Evolutionary conservation across 2,113 vertebrate genomes (phyloP).

Genomic region (Anoplopoma fimbria): DNA sequence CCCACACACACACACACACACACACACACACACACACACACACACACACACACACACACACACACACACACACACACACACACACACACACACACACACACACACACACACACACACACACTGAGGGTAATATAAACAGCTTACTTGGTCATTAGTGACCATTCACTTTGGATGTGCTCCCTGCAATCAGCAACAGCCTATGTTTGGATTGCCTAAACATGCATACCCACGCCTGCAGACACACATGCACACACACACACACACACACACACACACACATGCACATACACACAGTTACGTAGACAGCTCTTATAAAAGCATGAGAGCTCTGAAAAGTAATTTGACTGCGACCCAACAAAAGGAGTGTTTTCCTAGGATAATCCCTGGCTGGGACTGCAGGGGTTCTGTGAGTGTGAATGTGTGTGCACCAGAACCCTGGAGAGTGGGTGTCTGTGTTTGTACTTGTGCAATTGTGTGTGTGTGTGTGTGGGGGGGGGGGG

Average conservation of each 20-base stretch:
- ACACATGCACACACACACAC: constrained; percentile 6
- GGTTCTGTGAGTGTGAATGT: constrained; percentile 47
- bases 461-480: constrained; percentile 17
- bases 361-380: constrained; percentile 81
- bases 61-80: background rate
- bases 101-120: background rate
- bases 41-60: constrained; percentile 9
- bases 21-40: constrained; percentile 6
- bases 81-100: constrained; percentile 19
- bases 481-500: constrained; percentile 3
- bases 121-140: constrained; percentile 40
- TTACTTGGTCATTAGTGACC: constrained; percentile 63
- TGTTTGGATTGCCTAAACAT: constrained; percentile 51
- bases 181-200: constrained; percentile 61
- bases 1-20: too few species aligned
- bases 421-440: constrained; percentile 29
- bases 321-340: constrained; percentile 80
- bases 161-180: constrained; percentile 55
- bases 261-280: constrained; percentile 3
- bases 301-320: constrained; percentile 77
- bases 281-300: constrained; percentile 21
- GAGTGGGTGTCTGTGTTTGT: constrained; percentile 48
- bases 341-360: constrained; percentile 80
- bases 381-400: constrained; percentile 59
- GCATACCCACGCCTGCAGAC: background rate